These are phyloP conservation scores for Geothlypis trichas DNA, from an alignment of 2,113 vertebrate genomes.

Conservation along the genomic window DNA sequence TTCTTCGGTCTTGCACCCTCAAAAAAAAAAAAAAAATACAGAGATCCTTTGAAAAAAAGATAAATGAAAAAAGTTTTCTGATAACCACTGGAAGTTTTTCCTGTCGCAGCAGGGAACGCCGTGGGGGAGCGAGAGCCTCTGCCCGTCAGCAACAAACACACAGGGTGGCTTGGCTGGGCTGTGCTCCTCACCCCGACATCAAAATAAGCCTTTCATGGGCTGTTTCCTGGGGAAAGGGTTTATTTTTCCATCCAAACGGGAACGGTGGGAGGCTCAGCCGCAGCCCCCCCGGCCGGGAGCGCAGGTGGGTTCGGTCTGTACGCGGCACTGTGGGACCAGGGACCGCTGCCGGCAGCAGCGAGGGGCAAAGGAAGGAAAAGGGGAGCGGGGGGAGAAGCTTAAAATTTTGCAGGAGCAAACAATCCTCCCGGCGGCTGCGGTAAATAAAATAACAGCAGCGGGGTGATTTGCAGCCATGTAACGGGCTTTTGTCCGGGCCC, in stretches of 20 bases:
- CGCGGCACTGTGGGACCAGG: slow-evolving; percentile 59
- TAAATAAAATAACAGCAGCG: slow-evolving; percentile 89
- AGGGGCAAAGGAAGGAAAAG: neutral
- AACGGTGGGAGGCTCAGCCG: neutral
- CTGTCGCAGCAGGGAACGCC: neutral
- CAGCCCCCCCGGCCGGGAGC: neutral
- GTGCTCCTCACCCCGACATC: neutral
- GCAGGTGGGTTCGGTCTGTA: slow-evolving; percentile 22
- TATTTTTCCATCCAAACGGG: neutral
- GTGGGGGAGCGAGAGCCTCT: accelerated
- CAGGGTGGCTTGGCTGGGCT: neutral
- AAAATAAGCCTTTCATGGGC: neutral
- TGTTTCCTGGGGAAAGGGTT: neutral
- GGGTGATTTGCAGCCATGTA: slow-evolving; percentile 96
- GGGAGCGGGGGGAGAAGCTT: neutral
- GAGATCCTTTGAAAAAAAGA: neutral
- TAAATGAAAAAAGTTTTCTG: neutral
- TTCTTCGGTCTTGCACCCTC: neutral
- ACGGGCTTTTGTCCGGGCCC: slow-evolving; percentile 89
- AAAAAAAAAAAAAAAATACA: neutral
- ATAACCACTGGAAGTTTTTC: neutral
- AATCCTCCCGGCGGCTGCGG: slow-evolving; percentile 76
- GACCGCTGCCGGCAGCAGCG: slow-evolving; percentile 14
- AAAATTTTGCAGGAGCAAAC: slow-evolving; percentile 77
- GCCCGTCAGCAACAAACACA: neutral